A percentile compares a stretch with the other conserved stretches of the same genome.
Evolutionary conservation across 2,888 invertebrate genomes (phyloP).

Genomic region (Hydroisotoma schaefferi): DNA sequence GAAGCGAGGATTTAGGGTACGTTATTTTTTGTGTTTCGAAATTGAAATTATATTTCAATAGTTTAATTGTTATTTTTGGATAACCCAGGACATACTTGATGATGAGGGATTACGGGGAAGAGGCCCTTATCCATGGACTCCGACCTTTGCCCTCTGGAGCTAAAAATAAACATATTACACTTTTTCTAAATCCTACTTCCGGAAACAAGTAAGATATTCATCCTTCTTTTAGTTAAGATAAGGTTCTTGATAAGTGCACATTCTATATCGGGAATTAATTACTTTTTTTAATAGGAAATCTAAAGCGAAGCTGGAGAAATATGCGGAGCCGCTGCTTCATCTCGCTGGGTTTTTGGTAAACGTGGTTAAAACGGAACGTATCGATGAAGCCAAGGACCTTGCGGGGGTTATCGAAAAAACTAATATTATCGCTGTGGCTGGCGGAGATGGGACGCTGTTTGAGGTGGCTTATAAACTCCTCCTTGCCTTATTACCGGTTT

Average conservation of each 20-base stretch:
- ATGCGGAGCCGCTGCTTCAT: slow-evolving; percentile 88
- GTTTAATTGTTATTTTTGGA: slow-evolving; percentile 2
- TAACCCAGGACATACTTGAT: slow-evolving; percentile 65
- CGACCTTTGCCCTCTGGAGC: slow-evolving; percentile 59
- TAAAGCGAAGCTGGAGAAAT: slow-evolving; percentile 71
- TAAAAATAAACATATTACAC: slow-evolving; percentile 71
- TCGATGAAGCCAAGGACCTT: slow-evolving; percentile 80
- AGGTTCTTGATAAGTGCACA: no score
- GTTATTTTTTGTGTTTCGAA: slow-evolving; percentile 8
- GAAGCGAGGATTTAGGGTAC: slow-evolving; percentile 11
- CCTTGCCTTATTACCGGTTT: no score
- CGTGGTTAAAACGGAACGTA: slow-evolving; percentile 74
- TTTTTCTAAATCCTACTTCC: slow-evolving; percentile 87
- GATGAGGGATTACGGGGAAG: slow-evolving; percentile 75
- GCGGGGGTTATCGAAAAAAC: slow-evolving; percentile 71
- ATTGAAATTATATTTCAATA: slow-evolving; percentile 4
- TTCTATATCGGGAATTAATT: neutral
- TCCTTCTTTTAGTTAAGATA: no score
- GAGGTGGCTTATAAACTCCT: slow-evolving; percentile 68
- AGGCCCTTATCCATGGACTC: slow-evolving; percentile 70
- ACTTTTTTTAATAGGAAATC: slow-evolving; percentile 55
- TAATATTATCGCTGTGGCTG: slow-evolving; percentile 85
- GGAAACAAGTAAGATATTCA: slow-evolving; percentile 71
- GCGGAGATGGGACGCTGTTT: slow-evolving; percentile 89
- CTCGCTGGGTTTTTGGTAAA: slow-evolving; percentile 79